phyloP scores from a whole-genome alignment of 1,140 invertebrate species.

The Sogatella furcifera region DNA sequence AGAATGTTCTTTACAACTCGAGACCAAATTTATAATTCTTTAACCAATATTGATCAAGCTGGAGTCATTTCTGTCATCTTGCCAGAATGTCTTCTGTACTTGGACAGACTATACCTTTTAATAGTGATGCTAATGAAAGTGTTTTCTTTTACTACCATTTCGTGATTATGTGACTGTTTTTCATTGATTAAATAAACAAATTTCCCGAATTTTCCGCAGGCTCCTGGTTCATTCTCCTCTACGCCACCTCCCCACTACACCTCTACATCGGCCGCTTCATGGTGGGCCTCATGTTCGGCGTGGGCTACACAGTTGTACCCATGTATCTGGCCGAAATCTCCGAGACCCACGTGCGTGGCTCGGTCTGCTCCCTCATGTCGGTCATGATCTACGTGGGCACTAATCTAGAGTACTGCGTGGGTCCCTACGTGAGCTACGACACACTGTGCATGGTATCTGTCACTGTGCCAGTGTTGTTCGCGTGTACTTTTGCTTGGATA shows the following conservation, averaged over 20 bases:
- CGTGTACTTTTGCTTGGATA: conserved; percentile 55
- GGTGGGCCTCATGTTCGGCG: conserved; percentile 55
- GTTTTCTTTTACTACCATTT: too few species aligned
- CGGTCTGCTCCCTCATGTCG: conserved; percentile 61
- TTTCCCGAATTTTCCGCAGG: too few species aligned
- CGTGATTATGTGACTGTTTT: too few species aligned
- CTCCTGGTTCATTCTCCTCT: conserved; percentile 29
- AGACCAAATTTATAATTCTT: too few species aligned
- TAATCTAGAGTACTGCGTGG: conserved; percentile 59
- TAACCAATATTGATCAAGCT: too few species aligned
- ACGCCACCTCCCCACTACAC: conserved; percentile 64
- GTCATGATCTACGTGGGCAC: conserved; percentile 64
- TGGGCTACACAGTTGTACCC: conserved; percentile 64
- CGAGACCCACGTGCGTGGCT: conserved; percentile 16
- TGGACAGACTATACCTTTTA: too few species aligned
- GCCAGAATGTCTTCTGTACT: too few species aligned
- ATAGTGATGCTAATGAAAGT: too few species aligned
- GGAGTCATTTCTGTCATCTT: too few species aligned
- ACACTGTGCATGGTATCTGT: conserved; percentile 52
- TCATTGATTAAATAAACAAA: too few species aligned
- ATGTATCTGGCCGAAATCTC: conserved; percentile 79
- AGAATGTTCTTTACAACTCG: too few species aligned
- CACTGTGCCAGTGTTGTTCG: conserved; percentile 45
- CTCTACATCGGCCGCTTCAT: conserved; percentile 13
- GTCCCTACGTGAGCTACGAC: conserved; percentile 56